Conservation (phyloP, 2,113 vertebrate species). For the Eudyptes chrysolophus region DNA sequence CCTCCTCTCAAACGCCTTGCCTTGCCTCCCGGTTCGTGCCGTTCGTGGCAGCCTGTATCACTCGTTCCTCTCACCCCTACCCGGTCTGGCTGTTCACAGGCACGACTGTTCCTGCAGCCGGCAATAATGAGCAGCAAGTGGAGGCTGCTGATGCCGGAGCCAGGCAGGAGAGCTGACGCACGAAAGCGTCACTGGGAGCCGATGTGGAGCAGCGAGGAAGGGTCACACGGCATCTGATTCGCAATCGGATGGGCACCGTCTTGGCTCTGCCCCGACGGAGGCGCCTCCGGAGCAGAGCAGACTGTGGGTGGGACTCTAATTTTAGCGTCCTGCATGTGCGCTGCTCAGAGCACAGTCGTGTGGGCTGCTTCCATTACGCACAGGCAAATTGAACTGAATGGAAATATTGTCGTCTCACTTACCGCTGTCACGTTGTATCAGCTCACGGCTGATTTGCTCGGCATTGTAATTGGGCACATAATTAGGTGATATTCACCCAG, state of each 20-base stretch:
- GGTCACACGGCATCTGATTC: background rate
- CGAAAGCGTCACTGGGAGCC: background rate
- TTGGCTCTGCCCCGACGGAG: background rate
- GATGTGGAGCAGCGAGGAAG: background rate
- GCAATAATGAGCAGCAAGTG: background rate
- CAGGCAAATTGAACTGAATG: constrained; percentile 32
- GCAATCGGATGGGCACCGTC: background rate
- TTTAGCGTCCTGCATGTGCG: background rate
- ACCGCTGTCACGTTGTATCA: background rate
- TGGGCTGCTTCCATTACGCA: constrained; percentile 61
- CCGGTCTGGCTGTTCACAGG: accelerated
- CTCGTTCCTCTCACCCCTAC: accelerated
- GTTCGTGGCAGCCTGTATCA: accelerated
- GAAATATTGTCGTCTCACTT: constrained; percentile 43
- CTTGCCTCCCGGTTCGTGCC: accelerated
- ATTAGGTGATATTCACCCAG: background rate
- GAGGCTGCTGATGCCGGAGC: background rate
- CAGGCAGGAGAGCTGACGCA: background rate
- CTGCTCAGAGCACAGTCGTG: background rate
- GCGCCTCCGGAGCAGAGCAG: background rate
- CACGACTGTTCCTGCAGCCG: background rate
- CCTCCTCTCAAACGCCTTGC: background rate
- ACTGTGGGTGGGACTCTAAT: constrained; percentile 22
- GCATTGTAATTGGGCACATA: background rate
- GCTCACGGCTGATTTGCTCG: background rate